phyloP scores from a whole-genome alignment of 2,797 vertebrate species.

The Pseudochromis fuscus region DNA sequence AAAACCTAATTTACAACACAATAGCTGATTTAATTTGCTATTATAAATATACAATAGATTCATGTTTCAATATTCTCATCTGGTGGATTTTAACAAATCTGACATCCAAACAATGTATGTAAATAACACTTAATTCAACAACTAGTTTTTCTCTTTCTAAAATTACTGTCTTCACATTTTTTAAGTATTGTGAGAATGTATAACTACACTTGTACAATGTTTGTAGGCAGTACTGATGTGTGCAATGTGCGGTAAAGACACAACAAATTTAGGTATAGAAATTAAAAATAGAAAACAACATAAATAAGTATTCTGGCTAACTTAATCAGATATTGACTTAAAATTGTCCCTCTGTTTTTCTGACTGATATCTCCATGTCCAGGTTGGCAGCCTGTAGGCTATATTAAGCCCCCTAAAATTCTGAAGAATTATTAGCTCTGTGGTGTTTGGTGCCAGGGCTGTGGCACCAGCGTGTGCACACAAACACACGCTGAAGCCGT shows the following conservation, averaged over 20 bases:
- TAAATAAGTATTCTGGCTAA: slow-evolving; percentile 22
- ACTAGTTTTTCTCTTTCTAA: too few relatives aligned
- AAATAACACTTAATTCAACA: too few relatives aligned
- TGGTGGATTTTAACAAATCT: too few relatives aligned
- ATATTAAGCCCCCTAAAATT: slow-evolving; percentile 41
- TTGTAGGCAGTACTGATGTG: background rate
- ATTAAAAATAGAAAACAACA: background rate
- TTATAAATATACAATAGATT: background rate
- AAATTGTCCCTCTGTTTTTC: slow-evolving; percentile 12
- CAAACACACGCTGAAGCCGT: slow-evolving; percentile 35
- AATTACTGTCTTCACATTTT: too few relatives aligned
- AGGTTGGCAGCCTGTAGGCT: slow-evolving; percentile 30
- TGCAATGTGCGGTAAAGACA: background rate
- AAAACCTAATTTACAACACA: background rate
- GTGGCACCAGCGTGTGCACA: slow-evolving; percentile 29
- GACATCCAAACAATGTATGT: too few relatives aligned
- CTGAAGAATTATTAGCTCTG: slow-evolving; percentile 47
- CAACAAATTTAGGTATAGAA: background rate
- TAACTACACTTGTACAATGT: background rate
- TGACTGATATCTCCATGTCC: slow-evolving; percentile 27
- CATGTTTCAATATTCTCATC: background rate
- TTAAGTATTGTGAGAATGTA: background rate
- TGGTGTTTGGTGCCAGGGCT: slow-evolving; percentile 24
- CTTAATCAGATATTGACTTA: slow-evolving; percentile 18
- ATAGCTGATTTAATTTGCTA: background rate